Base-by-base conservation (phyloP, 1,140 invertebrate genomes). In the Pteromalus puparum region DNA sequence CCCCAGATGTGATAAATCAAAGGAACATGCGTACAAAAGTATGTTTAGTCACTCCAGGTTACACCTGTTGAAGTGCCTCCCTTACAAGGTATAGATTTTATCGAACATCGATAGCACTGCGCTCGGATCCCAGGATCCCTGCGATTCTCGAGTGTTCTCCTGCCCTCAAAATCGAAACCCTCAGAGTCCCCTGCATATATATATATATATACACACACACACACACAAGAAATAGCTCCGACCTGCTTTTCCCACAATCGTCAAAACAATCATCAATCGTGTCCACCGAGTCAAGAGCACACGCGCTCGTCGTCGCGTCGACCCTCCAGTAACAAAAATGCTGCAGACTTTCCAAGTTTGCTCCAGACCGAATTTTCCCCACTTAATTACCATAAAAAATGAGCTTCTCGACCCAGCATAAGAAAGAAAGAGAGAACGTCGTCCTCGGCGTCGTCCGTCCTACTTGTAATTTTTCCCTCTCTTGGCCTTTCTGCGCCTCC, bases 351-450 rank as follows among this genome's bases (percentile, higher is more conserved):
- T 74, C 24, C 30, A 61, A 75, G 21, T 61, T 61, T 18, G 21
- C 53, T 61, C 53, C 21, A 18, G 53, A 61, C 53, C 53, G 53
- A 61, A 75, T 82, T 65, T 28, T 81, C 76, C 13, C 10, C 61
- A 12, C 30, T 72, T 83, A 30, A 83, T 83, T 83, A 78, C 61
- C 82, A 53, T 83, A 78, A 83, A 77, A 78, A 83, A 83, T 83
- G 82, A 82, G 21, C 70, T 24, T 42, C 76, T 9, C 28, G 15
- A 13, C 42, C 4, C 34, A 18, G 48, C 48, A 6, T 5, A 34
- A 34, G 30, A 34, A 6, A 34, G 30, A 2, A 34, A 34, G 38
- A 53, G 21, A 18, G 21, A 4, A 24, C 30, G 72, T 26, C 28
- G 53, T 61, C 73, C 48, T n/a, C n/a, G n/a, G n/a, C 30, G 72